Conservation (phyloP, 2,113 vertebrate species). For the Corvus cornix region DNA sequence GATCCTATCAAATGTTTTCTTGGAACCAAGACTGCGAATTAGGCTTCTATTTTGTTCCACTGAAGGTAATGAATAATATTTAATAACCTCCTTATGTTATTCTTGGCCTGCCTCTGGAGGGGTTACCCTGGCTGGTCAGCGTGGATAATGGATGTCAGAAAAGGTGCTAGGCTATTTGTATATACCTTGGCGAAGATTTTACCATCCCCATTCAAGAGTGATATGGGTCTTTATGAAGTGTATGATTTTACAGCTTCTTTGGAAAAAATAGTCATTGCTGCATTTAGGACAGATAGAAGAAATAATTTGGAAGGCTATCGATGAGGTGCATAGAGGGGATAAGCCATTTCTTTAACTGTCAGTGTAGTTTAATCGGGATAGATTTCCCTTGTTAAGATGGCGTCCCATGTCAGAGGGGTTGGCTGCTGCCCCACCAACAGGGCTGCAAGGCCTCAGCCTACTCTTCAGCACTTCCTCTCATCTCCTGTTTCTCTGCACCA, state of each 20-base stretch:
- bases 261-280: background rate
- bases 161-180: constrained; percentile 42
- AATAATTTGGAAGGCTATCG: background rate
- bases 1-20: constrained; percentile 49
- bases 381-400: background rate
- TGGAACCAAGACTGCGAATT: constrained; percentile 15
- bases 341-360: background rate
- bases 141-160: constrained; percentile 40
- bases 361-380: background rate
- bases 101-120: constrained; percentile 28
- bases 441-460: background rate
- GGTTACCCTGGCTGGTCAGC: constrained; percentile 19
- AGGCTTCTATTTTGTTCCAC: constrained; percentile 50
- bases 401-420: background rate
- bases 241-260: background rate
- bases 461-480: background rate
- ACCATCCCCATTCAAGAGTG: background rate
- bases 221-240: constrained; percentile 27
- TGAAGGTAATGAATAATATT: constrained; percentile 59
- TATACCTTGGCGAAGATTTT: constrained; percentile 15
- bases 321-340: background rate
- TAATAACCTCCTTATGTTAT: constrained; percentile 57
- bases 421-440: background rate
- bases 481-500: accelerated
- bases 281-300: background rate